Evolutionary conservation across 2,888 invertebrate species (phyloP).

Genomic region (Vesta saturnalis): DNA sequence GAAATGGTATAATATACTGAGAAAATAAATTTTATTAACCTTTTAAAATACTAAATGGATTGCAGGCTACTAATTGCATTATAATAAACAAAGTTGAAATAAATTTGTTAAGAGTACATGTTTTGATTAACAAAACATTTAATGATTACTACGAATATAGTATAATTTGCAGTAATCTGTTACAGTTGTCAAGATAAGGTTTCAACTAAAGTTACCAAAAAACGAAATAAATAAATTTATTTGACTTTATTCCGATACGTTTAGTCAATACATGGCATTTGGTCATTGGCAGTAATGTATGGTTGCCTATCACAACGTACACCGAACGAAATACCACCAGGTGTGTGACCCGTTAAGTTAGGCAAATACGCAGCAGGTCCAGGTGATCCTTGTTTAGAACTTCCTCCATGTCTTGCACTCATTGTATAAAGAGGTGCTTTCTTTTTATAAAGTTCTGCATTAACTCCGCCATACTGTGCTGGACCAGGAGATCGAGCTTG

Average conservation of each 20-base stretch:
- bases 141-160: neutral
- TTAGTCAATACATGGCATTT: conserved; percentile 61
- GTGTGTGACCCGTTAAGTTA: conserved; percentile 60
- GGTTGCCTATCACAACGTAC: conserved; percentile 68
- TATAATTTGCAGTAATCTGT: neutral
- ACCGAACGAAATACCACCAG: conserved; percentile 70
- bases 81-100: no score
- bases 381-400: conserved; percentile 60
- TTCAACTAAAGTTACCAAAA: no score
- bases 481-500: conserved; percentile 59
- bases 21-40: no score
- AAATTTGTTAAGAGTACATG: no score
- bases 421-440: conserved; percentile 56
- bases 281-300: conserved; percentile 69
- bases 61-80: no score
- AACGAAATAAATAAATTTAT: neutral
- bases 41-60: no score
- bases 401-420: conserved; percentile 44
- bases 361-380: conserved; percentile 68
- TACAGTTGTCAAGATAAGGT: no score
- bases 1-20: no score
- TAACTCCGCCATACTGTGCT: conserved; percentile 57
- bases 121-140: no score
- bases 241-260: neutral
- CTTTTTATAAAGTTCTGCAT: conserved; percentile 51